These are phyloP conservation scores for Hipposideros larvatus DNA, from an alignment of 2,797 vertebrate genomes.

Conservation along the genomic window DNA sequence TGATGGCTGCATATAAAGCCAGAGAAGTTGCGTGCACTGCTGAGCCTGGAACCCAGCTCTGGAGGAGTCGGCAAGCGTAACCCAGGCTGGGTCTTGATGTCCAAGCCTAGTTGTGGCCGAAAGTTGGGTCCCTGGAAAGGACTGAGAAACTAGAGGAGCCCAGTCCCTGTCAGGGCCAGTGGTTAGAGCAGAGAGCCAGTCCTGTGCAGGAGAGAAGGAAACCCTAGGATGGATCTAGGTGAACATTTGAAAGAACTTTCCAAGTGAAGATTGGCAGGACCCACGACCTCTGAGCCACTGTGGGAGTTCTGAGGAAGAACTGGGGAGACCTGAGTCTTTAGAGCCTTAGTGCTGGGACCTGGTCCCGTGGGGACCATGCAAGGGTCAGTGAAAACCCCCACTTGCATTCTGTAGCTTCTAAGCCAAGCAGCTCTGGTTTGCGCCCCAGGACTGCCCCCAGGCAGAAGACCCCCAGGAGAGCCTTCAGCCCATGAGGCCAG, in stretches of 20 bases:
- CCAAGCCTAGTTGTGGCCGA: neutral
- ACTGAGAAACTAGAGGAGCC: neutral
- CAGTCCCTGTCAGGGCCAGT: neutral
- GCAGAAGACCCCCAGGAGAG: neutral
- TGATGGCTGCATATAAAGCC: neutral
- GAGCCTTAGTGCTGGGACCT: neutral
- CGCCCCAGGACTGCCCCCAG: neutral
- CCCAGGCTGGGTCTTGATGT: neutral
- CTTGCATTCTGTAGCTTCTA: neutral
- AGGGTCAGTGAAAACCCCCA: neutral
- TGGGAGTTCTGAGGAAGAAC: constrained; percentile 22
- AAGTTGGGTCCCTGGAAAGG: neutral
- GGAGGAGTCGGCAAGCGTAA: neutral
- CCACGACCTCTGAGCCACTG: neutral
- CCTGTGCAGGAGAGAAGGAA: constrained; percentile 25
- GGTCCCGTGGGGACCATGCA: neutral
- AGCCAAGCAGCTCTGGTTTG: neutral
- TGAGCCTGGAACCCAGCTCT: neutral
- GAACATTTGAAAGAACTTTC: constrained; percentile 19
- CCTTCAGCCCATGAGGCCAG: neutral
- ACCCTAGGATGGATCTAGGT: neutral
- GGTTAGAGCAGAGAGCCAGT: neutral
- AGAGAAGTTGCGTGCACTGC: neutral
- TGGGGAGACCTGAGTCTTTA: constrained; percentile 18
- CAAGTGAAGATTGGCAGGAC: constrained; percentile 29